Conservation (phyloP, 1,140 invertebrate genomes). For the Ptiloglossa arizonensis region DNA sequence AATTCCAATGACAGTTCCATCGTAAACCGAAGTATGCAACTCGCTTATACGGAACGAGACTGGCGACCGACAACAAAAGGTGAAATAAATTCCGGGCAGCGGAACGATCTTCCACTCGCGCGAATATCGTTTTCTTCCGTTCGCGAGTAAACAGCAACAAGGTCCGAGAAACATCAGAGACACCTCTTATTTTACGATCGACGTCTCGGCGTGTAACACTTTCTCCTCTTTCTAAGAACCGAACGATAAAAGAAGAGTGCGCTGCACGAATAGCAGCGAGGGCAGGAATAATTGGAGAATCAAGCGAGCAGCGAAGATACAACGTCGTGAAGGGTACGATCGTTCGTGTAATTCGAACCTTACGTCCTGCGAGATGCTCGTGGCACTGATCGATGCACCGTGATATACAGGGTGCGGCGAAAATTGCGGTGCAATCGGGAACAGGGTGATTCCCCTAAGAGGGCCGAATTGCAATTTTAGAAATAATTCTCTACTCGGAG, state of each 20-base stretch:
- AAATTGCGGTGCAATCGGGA: constrained; percentile 13
- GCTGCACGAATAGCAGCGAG: background rate
- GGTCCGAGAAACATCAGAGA: background rate
- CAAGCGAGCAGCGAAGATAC: constrained; percentile 10
- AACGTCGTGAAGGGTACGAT: constrained; percentile 23
- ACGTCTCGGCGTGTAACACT: background rate
- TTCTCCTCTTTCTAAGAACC: constrained; percentile 16
- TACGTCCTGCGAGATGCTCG: constrained; percentile 14
- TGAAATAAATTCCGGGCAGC: too few relatives aligned
- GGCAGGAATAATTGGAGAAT: constrained; percentile 34
- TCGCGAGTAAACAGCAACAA: background rate
- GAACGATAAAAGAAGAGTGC: background rate
- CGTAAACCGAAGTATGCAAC: too few relatives aligned
- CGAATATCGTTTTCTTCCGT: background rate
- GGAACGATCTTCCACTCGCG: background rate
- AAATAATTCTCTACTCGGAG: background rate
- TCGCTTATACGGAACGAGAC: constrained; percentile 2
- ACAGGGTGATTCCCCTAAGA: background rate
- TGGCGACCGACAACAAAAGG: too few relatives aligned
- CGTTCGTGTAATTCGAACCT: constrained; percentile 23
- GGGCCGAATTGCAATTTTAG: background rate
- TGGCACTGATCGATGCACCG: constrained; percentile 41
- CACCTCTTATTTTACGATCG: constrained; percentile 12
- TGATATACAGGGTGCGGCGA: constrained; percentile 14
- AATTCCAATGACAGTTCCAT: too few relatives aligned